A percentile compares a stretch with the other conserved stretches of the same genome.
phyloP scores from a whole-genome alignment of 2,113 vertebrate genomes.

The Phalacrocorax aristotelis region DNA sequence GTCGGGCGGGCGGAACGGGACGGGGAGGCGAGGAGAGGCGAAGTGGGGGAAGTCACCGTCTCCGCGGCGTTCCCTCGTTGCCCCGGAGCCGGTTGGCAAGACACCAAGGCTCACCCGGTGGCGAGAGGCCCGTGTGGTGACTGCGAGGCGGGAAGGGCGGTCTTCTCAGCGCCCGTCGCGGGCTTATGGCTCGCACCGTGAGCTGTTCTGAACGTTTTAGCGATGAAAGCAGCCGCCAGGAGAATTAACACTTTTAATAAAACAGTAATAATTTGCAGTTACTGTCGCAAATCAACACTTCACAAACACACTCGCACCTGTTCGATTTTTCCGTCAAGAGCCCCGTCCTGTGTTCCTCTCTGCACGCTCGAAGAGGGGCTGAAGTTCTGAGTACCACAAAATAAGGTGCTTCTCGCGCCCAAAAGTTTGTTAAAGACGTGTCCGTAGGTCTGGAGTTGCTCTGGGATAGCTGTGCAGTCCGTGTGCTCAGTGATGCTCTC shows the following conservation, averaged over 20 bases:
- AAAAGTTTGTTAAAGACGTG: too few relatives aligned
- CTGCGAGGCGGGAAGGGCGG: not conserved
- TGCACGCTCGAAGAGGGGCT: accelerated
- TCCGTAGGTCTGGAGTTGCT: too few relatives aligned
- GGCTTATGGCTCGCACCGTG: not conserved
- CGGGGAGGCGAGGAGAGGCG: too few relatives aligned
- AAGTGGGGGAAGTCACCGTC: too few relatives aligned
- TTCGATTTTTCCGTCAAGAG: accelerated
- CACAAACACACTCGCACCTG: not conserved
- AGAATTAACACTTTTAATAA: not conserved
- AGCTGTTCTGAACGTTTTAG: not conserved
- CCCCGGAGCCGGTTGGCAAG: not conserved
- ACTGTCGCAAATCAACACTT: not conserved
- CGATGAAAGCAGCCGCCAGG: accelerated
- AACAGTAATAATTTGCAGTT: too few relatives aligned
- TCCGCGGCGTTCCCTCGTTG: not conserved
- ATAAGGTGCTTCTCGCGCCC: not conserved
- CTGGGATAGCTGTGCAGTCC: accelerated
- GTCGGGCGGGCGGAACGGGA: not conserved
- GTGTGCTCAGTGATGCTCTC: accelerated
- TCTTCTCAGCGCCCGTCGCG: not conserved
- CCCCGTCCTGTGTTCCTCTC: not conserved
- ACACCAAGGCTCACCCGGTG: not conserved
- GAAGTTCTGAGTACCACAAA: accelerated
- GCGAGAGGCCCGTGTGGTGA: not conserved